Evolutionary conservation across 2,888 invertebrate species (phyloP).

Genomic region (Tachystola acroxantha): DNA sequence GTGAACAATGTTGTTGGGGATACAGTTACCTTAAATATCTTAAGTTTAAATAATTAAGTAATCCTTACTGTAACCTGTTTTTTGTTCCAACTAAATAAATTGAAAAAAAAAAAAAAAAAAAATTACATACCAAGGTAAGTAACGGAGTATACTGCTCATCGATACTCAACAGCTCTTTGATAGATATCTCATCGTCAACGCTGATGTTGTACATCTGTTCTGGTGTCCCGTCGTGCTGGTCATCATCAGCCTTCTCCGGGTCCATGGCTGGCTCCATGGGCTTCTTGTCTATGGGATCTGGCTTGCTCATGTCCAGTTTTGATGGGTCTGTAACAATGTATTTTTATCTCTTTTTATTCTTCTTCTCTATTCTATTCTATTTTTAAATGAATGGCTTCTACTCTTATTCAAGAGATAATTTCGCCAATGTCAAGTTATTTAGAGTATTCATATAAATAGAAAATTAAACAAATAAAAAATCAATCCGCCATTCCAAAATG

Average conservation of each 20-base stretch:
- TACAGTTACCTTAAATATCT: no score
- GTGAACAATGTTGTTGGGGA: no score
- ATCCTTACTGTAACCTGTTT: no score
- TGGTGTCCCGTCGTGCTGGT: conserved; percentile 16
- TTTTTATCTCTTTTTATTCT: conserved; percentile 1
- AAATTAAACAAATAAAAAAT: no score
- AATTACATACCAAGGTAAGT: conserved; percentile 31
- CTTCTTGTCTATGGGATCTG: conserved; percentile 23
- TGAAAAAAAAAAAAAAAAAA: conserved; percentile 1
- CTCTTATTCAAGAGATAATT: no score
- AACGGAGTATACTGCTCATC: conserved; percentile 51
- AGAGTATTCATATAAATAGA: no score
- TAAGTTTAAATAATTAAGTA: no score
- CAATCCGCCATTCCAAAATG: no score
- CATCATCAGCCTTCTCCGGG: conserved; percentile 25
- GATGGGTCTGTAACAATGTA: conserved; percentile 27
- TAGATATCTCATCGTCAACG: conserved; percentile 39
- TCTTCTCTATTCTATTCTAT: no score
- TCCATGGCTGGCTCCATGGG: conserved; percentile 22
- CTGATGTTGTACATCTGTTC: conserved; percentile 14
- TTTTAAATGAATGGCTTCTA: no score
- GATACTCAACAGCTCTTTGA: conserved; percentile 48
- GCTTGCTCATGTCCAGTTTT: conserved; percentile 20
- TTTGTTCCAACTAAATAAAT: no score
- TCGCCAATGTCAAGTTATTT: no score